Base-by-base conservation (phyloP, 2,888 invertebrate species). In the Archaeoteleia sp. region DNA sequence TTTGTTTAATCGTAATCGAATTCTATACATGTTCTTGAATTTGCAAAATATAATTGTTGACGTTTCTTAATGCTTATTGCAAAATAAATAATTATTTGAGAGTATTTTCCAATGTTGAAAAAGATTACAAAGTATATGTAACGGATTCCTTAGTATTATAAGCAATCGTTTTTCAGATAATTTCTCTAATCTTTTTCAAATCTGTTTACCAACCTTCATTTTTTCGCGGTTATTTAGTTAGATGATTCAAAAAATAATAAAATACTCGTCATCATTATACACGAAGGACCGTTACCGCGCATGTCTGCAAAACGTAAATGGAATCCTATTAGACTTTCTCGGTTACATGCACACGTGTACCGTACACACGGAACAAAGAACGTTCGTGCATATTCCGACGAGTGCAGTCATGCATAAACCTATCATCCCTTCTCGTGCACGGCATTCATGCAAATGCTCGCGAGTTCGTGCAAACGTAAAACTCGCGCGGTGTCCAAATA, bases 321-420 rank as follows among this genome's bases (percentile, higher is more conserved):
- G 58, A 60, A 66, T 58, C 66, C 58, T 66, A 58, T 65, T 58
- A 60, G 58, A 66, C 66, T 65, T 58, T 58, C 58, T 58, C 58
- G 53, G 65, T 65, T 65, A 65, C 43, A 39, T 39, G 53, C 57
- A 65, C 53, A 57, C 57, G 58, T 65, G 58, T 48, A 46, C 65
- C 30, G 39, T 58, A 49, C 58, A 58, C 46, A 32, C 40, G 58
- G 35, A 65, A 65, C 65, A 58, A 58, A 65, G 65, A 35, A 51
- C 25, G 53, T 30, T 58, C 65, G 65, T 57, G 58, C 57, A 58
- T 65, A 65, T 65, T 65, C 53, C 57, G 57, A 58, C 58, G 65
- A 65, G 58, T 65, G 65, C 65, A 53, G 65, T 65, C 65, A 65
- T 58, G 65, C 65, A 65, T 65, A 65, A 65, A 65, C 58, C 58